Percentiles rank a stretch among this genome's conserved stretches.
Conservation (phyloP, 2,113 vertebrate genomes). For the Synodontis membranacea region DNA sequence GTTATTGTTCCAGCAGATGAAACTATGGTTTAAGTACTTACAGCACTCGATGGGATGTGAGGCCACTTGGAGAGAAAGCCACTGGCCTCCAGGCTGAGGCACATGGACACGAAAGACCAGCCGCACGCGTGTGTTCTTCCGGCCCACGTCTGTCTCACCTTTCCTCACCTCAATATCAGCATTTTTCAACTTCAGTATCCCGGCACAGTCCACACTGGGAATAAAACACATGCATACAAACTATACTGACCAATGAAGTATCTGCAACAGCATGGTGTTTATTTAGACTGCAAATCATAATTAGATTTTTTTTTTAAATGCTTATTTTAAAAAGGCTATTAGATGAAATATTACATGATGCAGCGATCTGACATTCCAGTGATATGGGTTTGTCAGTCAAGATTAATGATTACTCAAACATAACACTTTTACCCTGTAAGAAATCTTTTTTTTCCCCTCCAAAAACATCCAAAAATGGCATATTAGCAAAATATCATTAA, state of each 20-base stretch:
- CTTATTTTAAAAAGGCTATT: background rate
- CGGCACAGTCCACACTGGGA: slow-evolving; percentile 92
- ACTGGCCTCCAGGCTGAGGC: slow-evolving; percentile 79
- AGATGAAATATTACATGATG: background rate
- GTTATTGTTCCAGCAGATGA: background rate
- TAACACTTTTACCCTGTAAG: background rate
- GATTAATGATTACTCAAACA: background rate
- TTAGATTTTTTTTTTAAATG: background rate
- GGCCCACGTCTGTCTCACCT: slow-evolving; percentile 92
- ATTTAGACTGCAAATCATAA: background rate
- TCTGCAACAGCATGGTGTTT: background rate
- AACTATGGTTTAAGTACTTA: slow-evolving; percentile 68
- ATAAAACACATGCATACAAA: background rate
- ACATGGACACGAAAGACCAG: slow-evolving; percentile 92
- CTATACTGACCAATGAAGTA: background rate
- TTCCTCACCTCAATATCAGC: slow-evolving; percentile 94
- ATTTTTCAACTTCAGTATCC: slow-evolving; percentile 93
- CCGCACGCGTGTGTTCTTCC: slow-evolving; percentile 93
- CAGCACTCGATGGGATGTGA: slow-evolving; percentile 96
- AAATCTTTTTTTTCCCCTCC: background rate
- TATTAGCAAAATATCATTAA: background rate
- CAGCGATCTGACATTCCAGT: background rate
- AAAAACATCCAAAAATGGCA: background rate
- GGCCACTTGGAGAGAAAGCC: slow-evolving; percentile 84
- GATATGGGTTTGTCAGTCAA: background rate